Evolutionary conservation across 1,140 invertebrate species (phyloP), one percentile per base, ranked within the genome.

Genomic region (Hyles euphorbiae): DNA sequence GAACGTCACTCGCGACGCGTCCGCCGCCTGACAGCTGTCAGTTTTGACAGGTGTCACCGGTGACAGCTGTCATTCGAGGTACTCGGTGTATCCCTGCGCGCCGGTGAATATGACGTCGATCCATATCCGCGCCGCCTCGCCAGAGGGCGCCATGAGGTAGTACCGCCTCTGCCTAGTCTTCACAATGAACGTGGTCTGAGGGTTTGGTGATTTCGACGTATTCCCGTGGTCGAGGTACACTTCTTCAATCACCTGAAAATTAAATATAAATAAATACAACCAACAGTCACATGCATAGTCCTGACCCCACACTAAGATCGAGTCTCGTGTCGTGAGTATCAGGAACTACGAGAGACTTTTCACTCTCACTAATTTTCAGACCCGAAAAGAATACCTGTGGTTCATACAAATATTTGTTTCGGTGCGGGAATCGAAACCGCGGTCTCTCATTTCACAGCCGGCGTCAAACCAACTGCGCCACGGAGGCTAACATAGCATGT

Each of bases 181-280:
- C n/a, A 99, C 96, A 75, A 98, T 97, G 78, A 99, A 99, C 1
- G 98, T 98, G 53, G 97, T 91, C 62, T 96, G 94, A 7, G 96
- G 95, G 67, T 95, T 96, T 4, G 97, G 96, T 59, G 96, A 98
- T 86, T 97, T 96, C 0, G 97, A 94, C n/a, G 93, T 93, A 88
- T 98, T 95, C 79, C 97, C 93, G 86, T 99, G 97, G 83, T 99
- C 98, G 61, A 98, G 93, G 83, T 98, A 99, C 34, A 99, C 98
- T 89, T 99, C 97, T 90, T 98, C 96, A 65, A 99, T 99, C 8
- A 96, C 95, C 96, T 99, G 81, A 48, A 5, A 2, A 48, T 48
- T 1, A 47, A 22, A 22, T 22, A n/a, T n/a, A n/a, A n/a, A n/a
- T n/a, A n/a, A n/a, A n/a, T n/a, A n/a, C n/a, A n/a, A n/a, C n/a